Base-by-base conservation (phyloP, 2,797 vertebrate genomes). In the Kryptolebias ocellatus region DNA sequence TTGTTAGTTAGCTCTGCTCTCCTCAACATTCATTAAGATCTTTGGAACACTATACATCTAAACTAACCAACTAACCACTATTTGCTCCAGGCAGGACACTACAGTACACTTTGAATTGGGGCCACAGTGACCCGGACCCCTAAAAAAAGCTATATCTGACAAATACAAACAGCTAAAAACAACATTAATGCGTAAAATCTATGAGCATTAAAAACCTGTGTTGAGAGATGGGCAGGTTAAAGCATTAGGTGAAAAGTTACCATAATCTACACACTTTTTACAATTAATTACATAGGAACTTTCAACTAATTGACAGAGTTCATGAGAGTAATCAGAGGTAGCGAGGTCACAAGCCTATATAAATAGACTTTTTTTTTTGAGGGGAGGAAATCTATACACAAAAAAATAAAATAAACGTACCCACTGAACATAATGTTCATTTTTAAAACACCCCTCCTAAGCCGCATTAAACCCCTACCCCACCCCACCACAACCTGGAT, bases 301-400 rank as follows among this genome's bases (percentile, higher is more conserved):
- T 95, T 94, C 87, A 90, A 94, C 93, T 95, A 95, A 95, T 94
- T 92, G 90, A 94, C 92, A 94, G 92, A 94, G 95, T 94, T 96
- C 83, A 88, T 92, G 81, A 92, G 90, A 92, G 90, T 94, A 93
- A 94, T 93, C 92, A 96, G 96, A 98, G 96, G 96, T 97, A 98
- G 96, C 94, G 94, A 96, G 93, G 92, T 94, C 92, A 93, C 89
- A 91, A 93, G 94, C 84, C 95, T 91, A 92, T 91, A 90, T 90
- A 90, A 88, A 92, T 90, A 92, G 90, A 92, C 95, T 94, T 90
- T 74, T 68, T 64, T 89, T 92, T 90, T 75, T 87, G 82, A 90
- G 84, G 87, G 90, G 90, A 90, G 87, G 83, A 93, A 93, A 93
- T 90, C 91, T 93, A 92, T 93, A 92, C 92, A 93, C 92, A 93